These are phyloP conservation scores for Ceyx melanurus DNA, from an alignment of 2,113 vertebrate species.

Conservation along the genomic window DNA sequence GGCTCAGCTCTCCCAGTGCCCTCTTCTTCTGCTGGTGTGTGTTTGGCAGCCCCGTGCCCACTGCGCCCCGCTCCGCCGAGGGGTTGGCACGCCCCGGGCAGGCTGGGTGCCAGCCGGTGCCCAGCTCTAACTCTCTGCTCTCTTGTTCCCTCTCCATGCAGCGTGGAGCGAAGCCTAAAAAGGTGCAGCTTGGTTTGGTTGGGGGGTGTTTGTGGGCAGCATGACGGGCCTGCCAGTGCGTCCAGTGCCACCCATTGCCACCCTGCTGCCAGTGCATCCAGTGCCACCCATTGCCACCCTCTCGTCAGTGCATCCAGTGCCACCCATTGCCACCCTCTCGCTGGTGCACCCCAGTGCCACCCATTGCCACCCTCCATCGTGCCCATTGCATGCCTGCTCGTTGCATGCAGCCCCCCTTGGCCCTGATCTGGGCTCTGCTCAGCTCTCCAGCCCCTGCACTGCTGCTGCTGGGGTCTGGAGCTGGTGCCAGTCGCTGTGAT, in stretches of 20 bases:
- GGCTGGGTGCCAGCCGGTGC: no score
- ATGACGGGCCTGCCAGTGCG: no score
- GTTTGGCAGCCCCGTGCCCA: not conserved
- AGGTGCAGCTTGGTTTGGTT: slow-evolving; percentile 85
- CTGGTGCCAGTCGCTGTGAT: no score
- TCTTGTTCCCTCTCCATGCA: slow-evolving; percentile 80
- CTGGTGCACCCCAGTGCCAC: not conserved
- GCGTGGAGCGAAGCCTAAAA: slow-evolving; percentile 93
- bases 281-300: not conserved
- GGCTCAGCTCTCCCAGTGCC: rapidly evolving
- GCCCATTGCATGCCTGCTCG: slow-evolving; percentile 57
- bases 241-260: no score
- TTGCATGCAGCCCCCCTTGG: slow-evolving; percentile 55
- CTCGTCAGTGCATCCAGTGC: no score
- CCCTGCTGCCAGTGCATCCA: no score
- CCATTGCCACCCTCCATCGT: not conserved
- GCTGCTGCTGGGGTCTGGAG: not conserved
- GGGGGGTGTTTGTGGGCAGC: no score
- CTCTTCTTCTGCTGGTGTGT: not conserved
- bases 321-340: no score
- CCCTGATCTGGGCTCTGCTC: not conserved
- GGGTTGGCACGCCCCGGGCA: no score
- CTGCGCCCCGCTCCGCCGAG: rapidly evolving
- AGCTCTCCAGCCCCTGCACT: no score
- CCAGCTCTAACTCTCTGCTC: slow-evolving; percentile 65